phyloP scores from a whole-genome alignment of 2,888 invertebrate genomes.

The Tinea trinotella region DNA sequence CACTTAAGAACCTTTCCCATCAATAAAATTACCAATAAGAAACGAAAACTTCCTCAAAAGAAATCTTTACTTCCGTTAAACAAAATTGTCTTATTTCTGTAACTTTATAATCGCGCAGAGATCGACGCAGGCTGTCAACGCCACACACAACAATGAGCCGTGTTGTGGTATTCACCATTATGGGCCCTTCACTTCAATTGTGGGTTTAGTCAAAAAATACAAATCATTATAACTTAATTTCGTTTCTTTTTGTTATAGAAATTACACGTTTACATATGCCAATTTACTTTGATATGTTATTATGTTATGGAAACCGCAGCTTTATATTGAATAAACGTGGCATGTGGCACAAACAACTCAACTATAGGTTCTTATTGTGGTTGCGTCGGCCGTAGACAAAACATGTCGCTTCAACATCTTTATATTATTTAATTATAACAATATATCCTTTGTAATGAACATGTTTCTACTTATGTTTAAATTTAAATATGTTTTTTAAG shows the following conservation, averaged over 20 bases:
- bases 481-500: no score
- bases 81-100: no score
- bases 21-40: no score
- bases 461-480: no score
- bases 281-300: slow-evolving; percentile 51
- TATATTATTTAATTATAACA: background rate
- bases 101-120: slow-evolving; percentile 27
- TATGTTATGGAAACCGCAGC: slow-evolving; percentile 36
- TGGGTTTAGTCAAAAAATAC: slow-evolving; percentile 58
- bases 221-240: slow-evolving; percentile 65
- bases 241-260: slow-evolving; percentile 41
- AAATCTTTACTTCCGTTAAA: background rate
- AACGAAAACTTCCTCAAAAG: no score
- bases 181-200: slow-evolving; percentile 46
- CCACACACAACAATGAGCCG: slow-evolving; percentile 52
- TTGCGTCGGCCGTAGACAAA: background rate
- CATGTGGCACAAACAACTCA: background rate
- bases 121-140: slow-evolving; percentile 63
- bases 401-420: background rate
- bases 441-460: no score
- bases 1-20: no score
- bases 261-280: slow-evolving; percentile 50
- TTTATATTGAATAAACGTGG: slow-evolving; percentile 5
- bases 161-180: slow-evolving; percentile 65
- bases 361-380: slow-evolving; percentile 7